A percentile compares a stretch with the other conserved stretches of the same genome.
These are phyloP conservation scores for Acestrorhynchus altus DNA, from an alignment of 2,797 vertebrate genomes.

Conservation along the genomic window DNA sequence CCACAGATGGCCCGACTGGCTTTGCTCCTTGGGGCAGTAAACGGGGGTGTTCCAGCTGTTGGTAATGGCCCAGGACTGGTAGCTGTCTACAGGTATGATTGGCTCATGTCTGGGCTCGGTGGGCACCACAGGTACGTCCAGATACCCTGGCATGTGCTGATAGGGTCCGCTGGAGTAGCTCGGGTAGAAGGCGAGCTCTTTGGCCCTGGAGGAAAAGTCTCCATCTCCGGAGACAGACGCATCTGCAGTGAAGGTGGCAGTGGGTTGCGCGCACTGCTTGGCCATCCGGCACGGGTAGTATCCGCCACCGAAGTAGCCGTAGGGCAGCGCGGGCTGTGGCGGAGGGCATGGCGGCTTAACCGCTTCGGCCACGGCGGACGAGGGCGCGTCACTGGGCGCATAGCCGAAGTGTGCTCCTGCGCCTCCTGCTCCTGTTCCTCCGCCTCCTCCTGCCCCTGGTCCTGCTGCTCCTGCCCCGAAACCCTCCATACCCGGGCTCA, in stretches of 20 bases:
- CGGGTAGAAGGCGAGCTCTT: conserved; percentile 98
- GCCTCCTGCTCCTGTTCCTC: conserved; percentile 76
- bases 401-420: neutral
- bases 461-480: conserved; percentile 77
- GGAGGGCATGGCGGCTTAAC: conserved; percentile 3
- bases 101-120: conserved; percentile 92
- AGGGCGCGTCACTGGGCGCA: conserved; percentile 69
- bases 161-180: conserved; percentile 93
- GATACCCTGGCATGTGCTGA: conserved; percentile 91
- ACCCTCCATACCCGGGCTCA: conserved; percentile 97
- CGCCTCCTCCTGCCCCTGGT: conserved; percentile 94
- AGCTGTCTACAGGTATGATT: conserved; percentile 93
- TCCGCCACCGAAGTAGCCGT: conserved; percentile 96
- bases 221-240: conserved; percentile 88
- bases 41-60: conserved; percentile 98
- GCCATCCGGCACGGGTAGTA: conserved; percentile 97
- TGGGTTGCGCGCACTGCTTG: conserved; percentile 91
- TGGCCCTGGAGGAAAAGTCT: conserved; percentile 92
- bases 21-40: conserved; percentile 96
- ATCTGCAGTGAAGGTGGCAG: conserved; percentile 91
- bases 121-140: conserved; percentile 95
- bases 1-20: conserved; percentile 92
- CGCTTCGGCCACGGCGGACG: conserved; percentile 90
- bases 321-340: conserved; percentile 91
- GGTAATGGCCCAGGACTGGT: conserved; percentile 95